Base-by-base conservation (phyloP, 1,140 invertebrate species). In the Drosophila arawakana region DNA sequence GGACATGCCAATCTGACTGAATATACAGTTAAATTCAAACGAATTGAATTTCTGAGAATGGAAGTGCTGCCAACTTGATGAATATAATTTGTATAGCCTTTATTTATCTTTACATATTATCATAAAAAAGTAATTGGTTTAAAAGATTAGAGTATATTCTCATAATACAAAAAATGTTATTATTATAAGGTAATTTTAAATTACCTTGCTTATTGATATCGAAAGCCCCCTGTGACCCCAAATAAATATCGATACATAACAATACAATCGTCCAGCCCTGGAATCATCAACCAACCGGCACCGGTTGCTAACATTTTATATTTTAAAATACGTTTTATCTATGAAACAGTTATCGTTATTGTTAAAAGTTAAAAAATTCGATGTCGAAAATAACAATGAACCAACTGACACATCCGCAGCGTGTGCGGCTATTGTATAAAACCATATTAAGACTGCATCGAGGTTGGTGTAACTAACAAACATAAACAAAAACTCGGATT, bases 371-470 rank as follows among this genome's bases (percentile, higher is more conserved):
- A 43, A 44, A 8, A 60, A 47, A 61, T 34, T 55, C 37, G 67
- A 92, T 92, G 91, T 84, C 84, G 9, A 90, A 80, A 73, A 70
- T 79, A 54, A 18, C 78, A 6, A 54, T 91, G 43, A 76, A 58
- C 35, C 73, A 92, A 76, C 47, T 92, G 8, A 76, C 78, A n/a
- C 96, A 97, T 81, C 91, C 95, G 7, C 94, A 95, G 71, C 93
- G 94, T 30, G 96, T 98, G 0, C 93, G 95, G 65, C 93, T 94
- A 49, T 91, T 98, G n/a, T 98, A 98, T 90, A 98, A 98, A 94
- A 95, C 96, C 8, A 96, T 98, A 91, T 94, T 98, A 71, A 95
- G 95, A 80, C 93, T 98, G 46, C 97, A 98, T 89, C 93, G 97
- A 77, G 96, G 91, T 90, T 47, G 76, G 61, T 15, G 34, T 2